Evolutionary conservation across 2,797 vertebrate genomes (phyloP).

Genomic region (Liparis tanakae): DNA sequence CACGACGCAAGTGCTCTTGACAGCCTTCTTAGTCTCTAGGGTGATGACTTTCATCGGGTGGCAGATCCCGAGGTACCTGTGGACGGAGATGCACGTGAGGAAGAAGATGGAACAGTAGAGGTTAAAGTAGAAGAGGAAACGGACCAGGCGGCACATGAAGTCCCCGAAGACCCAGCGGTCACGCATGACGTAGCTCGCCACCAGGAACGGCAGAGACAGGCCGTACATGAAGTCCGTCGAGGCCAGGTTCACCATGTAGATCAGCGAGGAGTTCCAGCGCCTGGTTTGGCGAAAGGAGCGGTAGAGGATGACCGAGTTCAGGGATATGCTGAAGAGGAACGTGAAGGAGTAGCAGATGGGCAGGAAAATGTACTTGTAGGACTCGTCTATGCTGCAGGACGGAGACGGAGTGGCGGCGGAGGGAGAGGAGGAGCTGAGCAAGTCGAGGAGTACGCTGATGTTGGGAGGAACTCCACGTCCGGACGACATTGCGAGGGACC

Average conservation of each 20-base stretch:
- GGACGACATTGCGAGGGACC: constrained; percentile 53
- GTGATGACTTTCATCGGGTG: constrained; percentile 88
- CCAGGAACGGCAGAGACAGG: constrained; percentile 86
- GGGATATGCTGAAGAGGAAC: constrained; percentile 85
- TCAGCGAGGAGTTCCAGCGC: constrained; percentile 87
- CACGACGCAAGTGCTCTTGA: constrained; percentile 83
- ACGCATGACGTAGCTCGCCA: constrained; percentile 86
- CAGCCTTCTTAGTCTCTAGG: constrained; percentile 84
- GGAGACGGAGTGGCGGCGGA: constrained; percentile 35
- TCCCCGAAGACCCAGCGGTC: constrained; percentile 88
- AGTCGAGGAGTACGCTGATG: constrained; percentile 29
- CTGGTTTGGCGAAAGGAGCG: constrained; percentile 83
- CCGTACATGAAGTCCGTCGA: constrained; percentile 90
- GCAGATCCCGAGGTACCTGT: constrained; percentile 89
- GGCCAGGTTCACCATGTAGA: constrained; percentile 90
- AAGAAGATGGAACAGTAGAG: constrained; percentile 89
- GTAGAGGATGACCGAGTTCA: constrained; percentile 86
- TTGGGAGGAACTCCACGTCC: constrained; percentile 30
- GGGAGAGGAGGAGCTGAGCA: constrained; percentile 40
- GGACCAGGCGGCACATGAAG: constrained; percentile 88
- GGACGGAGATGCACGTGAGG: constrained; percentile 88
- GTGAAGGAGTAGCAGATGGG: constrained; percentile 88
- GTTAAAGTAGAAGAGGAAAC: constrained; percentile 90
- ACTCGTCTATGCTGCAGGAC: constrained; percentile 87
- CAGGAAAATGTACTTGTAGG: constrained; percentile 89